These are phyloP conservation scores for Clostera curtula DNA, from an alignment of 2,888 invertebrate species.

Conservation along the genomic window DNA sequence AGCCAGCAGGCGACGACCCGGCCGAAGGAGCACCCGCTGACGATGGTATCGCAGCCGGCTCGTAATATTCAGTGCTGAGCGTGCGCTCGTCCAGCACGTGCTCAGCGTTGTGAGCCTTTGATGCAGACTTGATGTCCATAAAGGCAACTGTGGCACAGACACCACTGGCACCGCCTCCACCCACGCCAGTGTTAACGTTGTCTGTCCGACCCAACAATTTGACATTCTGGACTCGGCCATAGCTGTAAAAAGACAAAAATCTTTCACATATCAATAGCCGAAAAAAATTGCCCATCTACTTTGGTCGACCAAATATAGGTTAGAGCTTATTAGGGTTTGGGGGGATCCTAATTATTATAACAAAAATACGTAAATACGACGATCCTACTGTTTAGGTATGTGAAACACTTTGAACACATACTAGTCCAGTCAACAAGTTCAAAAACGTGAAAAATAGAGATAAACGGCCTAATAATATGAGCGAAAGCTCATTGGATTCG, in stretches of 20 bases:
- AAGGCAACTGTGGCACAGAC: conserved; percentile 94
- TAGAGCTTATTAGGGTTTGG: too few species aligned
- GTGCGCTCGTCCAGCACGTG: conserved; percentile 91
- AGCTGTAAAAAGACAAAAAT: conserved; percentile 78
- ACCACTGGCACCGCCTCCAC: conserved; percentile 73
- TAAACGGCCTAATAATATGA: too few species aligned
- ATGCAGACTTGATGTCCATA: conserved; percentile 97
- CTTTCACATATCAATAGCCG: conserved; percentile 26
- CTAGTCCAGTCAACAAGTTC: too few species aligned
- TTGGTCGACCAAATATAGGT: too few species aligned
- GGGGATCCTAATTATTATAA: too few species aligned
- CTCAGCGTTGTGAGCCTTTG: conserved; percentile 93
- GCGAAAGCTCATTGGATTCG: too few species aligned
- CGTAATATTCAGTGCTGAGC: conserved; percentile 93
- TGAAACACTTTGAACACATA: too few species aligned
- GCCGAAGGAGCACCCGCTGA: conserved; percentile 71
- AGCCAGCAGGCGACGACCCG: conserved; percentile 72
- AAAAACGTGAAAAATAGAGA: too few species aligned
- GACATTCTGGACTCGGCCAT: conserved; percentile 98
- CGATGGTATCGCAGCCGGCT: conserved; percentile 85
- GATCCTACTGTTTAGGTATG: too few species aligned
- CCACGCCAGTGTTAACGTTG: conserved; percentile 69
- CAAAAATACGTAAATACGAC: too few species aligned
- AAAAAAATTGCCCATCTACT: too few species aligned
- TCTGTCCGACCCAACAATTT: conserved; percentile 86